Percentiles rank a stretch among this genome's conserved stretches.
phyloP scores from a whole-genome alignment of 1,140 invertebrate genomes.

The Lanistes nyassanus region DNA sequence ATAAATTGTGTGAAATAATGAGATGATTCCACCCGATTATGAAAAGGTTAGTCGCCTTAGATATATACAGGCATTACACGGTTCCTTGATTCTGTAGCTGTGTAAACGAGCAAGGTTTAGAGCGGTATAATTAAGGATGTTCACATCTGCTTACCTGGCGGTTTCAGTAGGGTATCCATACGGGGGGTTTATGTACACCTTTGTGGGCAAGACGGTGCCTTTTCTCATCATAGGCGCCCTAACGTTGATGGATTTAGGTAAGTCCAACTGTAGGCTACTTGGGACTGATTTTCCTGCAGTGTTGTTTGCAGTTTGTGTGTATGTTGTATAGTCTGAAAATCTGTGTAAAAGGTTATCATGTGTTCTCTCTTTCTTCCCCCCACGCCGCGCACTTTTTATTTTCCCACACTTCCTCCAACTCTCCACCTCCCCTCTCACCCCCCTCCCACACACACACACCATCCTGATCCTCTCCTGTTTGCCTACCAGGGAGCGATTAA shows the following conservation, averaged over 20 bases:
- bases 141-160: background rate
- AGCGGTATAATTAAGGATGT: background rate
- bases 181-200: constrained; percentile 95
- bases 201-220: constrained; percentile 92
- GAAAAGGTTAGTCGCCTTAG: background rate
- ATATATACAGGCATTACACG: background rate
- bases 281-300: too few relatives aligned
- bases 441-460: too few relatives aligned
- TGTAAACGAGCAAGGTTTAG: background rate
- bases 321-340: too few relatives aligned
- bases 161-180: constrained; percentile 80
- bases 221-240: constrained; percentile 89
- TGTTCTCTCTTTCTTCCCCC: constrained; percentile 16
- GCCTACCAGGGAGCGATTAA: too few relatives aligned
- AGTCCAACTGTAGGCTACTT: constrained; percentile 66
- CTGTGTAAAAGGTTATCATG: too few relatives aligned
- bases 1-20: too few relatives aligned
- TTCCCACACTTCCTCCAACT: constrained; percentile 86
- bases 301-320: too few relatives aligned
- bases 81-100: background rate
- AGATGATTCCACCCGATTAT: too few relatives aligned
- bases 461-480: too few relatives aligned
- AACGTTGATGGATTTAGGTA: constrained; percentile 91
- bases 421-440: too few relatives aligned
- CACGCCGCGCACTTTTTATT: too few relatives aligned